phyloP scores from a whole-genome alignment of 2,797 vertebrate species.

The Crenichthys baileyi region DNA sequence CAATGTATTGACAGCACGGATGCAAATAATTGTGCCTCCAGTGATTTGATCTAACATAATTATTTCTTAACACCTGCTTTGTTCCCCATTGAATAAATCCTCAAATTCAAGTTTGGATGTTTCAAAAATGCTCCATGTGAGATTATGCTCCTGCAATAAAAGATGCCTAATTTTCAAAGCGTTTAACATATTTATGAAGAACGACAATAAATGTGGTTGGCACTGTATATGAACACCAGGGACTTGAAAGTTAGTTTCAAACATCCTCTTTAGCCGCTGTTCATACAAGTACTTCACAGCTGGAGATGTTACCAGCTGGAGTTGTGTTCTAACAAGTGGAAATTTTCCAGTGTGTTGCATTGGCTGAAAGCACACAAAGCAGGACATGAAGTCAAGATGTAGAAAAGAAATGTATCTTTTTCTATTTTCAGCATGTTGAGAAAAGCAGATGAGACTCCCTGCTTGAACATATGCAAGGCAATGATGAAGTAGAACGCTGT shows the following conservation, averaged over 20 bases:
- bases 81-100: not conserved
- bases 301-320: not conserved
- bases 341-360: not conserved
- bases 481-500: not conserved
- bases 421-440: not conserved
- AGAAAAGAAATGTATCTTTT: not conserved
- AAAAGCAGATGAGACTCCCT: not conserved
- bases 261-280: not conserved
- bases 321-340: not conserved
- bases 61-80: not conserved
- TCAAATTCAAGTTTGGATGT: not conserved
- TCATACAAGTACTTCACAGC: not conserved
- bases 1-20: not conserved
- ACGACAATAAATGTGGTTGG: not conserved
- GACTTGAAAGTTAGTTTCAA: not conserved
- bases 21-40: not conserved
- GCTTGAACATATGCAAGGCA: not conserved
- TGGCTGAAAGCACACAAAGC: not conserved
- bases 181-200: not conserved
- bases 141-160: not conserved
- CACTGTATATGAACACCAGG: no score
- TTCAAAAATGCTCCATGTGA: not conserved
- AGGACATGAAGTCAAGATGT: not conserved
- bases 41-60: not conserved
- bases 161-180: no score